Base-by-base conservation (phyloP, 2,113 vertebrate species). In the Oryzias celebensis region DNA sequence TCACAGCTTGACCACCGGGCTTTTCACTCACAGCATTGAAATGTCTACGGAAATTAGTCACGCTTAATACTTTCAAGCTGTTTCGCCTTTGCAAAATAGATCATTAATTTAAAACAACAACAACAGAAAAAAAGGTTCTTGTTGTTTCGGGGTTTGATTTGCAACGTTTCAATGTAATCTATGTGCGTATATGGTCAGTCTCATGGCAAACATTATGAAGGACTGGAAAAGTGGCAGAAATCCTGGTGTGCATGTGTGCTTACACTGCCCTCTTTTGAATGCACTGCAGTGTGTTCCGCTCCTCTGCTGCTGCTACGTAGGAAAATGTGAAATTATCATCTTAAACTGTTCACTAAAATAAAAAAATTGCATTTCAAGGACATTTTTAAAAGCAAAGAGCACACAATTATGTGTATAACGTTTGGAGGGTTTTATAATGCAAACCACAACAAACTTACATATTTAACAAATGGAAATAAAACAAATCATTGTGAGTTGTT, bases 201-300 rank as follows among this genome's bases (percentile, higher is more conserved):
- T 54, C 18, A 26, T 50, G 51, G 1, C 24, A n/a, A 48, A 12
- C 67, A 52, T 18, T 23, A 58, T 48, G 50, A n/a, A 58, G 50
- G 44, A 42, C 70, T 28, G 2, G 0, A 64, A 56, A 71, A 56
- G 62, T 36, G 52, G 53, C 41, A 15, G 36, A 45, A 49, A 45
- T 43, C 52, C 2, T 52, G n/a, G 47, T 42, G 70, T 52, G 73
- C 80, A 49, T 77, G 75, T 81, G 84, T 84, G 82, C 36, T 71
- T 79, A 87, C 77, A 87, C 87, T 88, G 83, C 85, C 85, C 83
- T 85, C 85, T 83, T 81, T 87, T 82, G 85, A 84, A 72, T 69
- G 63, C 67, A 60, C 62, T 31, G 70, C 73, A 69, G 51, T 42
- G 71, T 45, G 28, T 69, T 48, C 42, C 14, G 1, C 16, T 17